Percentiles rank a stretch among this genome's conserved stretches.
These are phyloP conservation scores for Drosophila mayaguana DNA, from an alignment of 2,888 invertebrate species.

Conservation along the genomic window DNA sequence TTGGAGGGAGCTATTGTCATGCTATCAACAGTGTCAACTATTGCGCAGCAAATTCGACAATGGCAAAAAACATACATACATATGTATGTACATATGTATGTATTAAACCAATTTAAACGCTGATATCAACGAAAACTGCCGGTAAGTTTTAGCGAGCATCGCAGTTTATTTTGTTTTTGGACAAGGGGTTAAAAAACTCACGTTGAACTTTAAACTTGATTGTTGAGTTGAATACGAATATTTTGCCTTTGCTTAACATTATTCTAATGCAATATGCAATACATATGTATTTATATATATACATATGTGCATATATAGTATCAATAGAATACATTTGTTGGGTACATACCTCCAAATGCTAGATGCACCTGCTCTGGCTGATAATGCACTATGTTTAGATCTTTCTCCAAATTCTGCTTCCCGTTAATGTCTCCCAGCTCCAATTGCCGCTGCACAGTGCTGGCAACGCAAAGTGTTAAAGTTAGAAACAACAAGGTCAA, in stretches of 20 bases:
- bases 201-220: slow-evolving; percentile 15
- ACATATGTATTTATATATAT: background rate
- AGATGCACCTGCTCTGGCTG: slow-evolving; percentile 90
- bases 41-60: slow-evolving; percentile 48
- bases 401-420: background rate
- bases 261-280: background rate
- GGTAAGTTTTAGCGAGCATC: background rate
- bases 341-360: slow-evolving; percentile 87
- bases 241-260: background rate
- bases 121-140: slow-evolving; percentile 25
- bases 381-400: slow-evolving; percentile 83
- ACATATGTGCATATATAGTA: slow-evolving; percentile 5
- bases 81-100: too few relatives aligned
- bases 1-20: slow-evolving; percentile 11
- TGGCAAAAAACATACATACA: background rate
- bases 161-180: background rate
- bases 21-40: slow-evolving; percentile 34
- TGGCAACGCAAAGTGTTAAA: slow-evolving; percentile 29
- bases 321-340: background rate
- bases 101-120: slow-evolving; percentile 17
- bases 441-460: slow-evolving; percentile 8
- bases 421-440: background rate
- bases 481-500: slow-evolving; percentile 46
- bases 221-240: background rate
- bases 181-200: slow-evolving; percentile 12